A percentile compares a stretch with the other conserved stretches of the same genome.
These are phyloP conservation scores for Halichoeres trimaculatus DNA, from an alignment of 2,113 vertebrate species.

Conservation along the genomic window DNA sequence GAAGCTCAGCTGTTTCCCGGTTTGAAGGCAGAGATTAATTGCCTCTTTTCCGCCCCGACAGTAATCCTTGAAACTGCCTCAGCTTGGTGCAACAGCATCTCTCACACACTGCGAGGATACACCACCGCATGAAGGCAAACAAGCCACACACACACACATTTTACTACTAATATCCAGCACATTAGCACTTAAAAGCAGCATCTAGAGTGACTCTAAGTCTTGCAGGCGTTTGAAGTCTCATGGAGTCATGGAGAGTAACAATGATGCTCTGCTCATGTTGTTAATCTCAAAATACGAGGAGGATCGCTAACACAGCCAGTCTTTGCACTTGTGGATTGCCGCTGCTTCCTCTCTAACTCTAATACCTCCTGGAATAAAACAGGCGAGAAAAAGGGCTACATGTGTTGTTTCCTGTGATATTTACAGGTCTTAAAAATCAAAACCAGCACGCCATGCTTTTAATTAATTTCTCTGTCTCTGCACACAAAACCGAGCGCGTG, in stretches of 20 bases:
- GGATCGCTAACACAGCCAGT: slow-evolving; percentile 32
- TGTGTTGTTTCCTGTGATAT: slow-evolving; percentile 69
- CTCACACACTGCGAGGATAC: slow-evolving; percentile 48
- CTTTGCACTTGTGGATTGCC: slow-evolving; percentile 44
- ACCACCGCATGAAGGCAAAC: slow-evolving; percentile 39
- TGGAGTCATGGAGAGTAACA: slow-evolving; percentile 33
- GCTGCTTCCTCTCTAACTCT: slow-evolving; percentile 41
- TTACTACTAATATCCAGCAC: slow-evolving; percentile 55
- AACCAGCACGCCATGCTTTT: slow-evolving; percentile 56
- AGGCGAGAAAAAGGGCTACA: slow-evolving; percentile 41
- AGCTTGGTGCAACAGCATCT: slow-evolving; percentile 64
- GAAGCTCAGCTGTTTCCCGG: slow-evolving; percentile 76
- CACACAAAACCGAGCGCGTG: slow-evolving; percentile 11
- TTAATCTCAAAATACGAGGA: slow-evolving; percentile 53
- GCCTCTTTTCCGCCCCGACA: slow-evolving; percentile 80
- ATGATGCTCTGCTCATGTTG: slow-evolving; percentile 26
- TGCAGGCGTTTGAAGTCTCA: slow-evolving; percentile 54
- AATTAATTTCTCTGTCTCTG: slow-evolving; percentile 71
- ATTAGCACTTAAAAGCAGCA: slow-evolving; percentile 67
- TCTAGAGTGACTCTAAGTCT: slow-evolving; percentile 49
- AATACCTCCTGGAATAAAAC: slow-evolving; percentile 44
- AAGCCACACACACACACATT: slow-evolving; percentile 36
- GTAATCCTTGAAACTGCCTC: slow-evolving; percentile 84
- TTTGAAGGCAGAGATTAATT: slow-evolving; percentile 82
- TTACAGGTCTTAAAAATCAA: slow-evolving; percentile 58